Conservation (phyloP, 2,888 invertebrate genomes). For the Unio delphinus region DNA sequence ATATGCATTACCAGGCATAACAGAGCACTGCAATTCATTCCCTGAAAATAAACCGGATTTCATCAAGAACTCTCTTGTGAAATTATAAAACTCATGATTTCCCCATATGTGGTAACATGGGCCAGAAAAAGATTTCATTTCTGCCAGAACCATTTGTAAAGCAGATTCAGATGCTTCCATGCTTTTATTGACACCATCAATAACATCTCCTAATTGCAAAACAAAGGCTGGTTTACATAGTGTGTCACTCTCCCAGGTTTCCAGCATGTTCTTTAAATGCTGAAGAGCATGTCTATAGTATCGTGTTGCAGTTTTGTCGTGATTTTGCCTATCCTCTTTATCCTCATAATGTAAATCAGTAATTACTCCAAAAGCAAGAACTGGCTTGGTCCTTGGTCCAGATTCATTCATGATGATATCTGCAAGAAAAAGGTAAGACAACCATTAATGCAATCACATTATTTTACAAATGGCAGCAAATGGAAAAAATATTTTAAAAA, state of each 20-base stretch:
- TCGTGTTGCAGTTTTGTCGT: slow-evolving; percentile 56
- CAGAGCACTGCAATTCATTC: slow-evolving; percentile 14
- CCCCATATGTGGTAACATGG: slow-evolving; percentile 67
- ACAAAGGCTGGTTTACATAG: slow-evolving; percentile 55
- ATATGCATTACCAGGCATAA: slow-evolving; percentile 44
- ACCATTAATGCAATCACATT: no score
- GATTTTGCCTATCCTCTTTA: slow-evolving; percentile 65
- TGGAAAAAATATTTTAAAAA: no score
- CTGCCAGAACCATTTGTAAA: slow-evolving; percentile 54
- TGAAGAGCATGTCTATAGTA: slow-evolving; percentile 67
- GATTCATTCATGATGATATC: no score
- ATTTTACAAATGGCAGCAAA: no score
- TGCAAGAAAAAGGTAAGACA: no score
- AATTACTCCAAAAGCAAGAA: slow-evolving; percentile 66
- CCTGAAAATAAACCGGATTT: slow-evolving; percentile 44
- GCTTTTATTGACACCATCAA: slow-evolving; percentile 66
- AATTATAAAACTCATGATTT: slow-evolving; percentile 72
- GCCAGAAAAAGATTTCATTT: slow-evolving; percentile 41
- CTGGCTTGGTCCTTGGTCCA: slow-evolving; percentile 1
- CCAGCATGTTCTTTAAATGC: slow-evolving; percentile 62
- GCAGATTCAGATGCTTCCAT: slow-evolving; percentile 47
- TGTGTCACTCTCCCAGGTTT: slow-evolving; percentile 53
- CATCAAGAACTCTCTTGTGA: slow-evolving; percentile 55
- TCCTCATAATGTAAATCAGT: slow-evolving; percentile 72
- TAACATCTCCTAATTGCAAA: slow-evolving; percentile 71